These are phyloP conservation scores for Verasper variegatus DNA, from an alignment of 2,113 vertebrate genomes.

Conservation along the genomic window DNA sequence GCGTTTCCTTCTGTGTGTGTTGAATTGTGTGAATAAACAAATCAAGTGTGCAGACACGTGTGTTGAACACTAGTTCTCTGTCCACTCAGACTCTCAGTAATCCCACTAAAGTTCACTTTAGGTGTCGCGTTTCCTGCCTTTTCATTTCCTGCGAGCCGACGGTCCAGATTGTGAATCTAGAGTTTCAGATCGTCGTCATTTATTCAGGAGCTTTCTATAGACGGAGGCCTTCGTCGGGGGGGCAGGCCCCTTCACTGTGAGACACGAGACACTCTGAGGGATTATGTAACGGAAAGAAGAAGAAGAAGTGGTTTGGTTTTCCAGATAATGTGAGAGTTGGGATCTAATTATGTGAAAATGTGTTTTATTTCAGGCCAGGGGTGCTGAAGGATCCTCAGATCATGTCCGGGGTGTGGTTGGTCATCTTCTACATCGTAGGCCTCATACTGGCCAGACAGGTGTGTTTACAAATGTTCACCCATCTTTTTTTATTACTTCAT, in stretches of 20 bases:
- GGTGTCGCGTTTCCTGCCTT: constrained; percentile 33
- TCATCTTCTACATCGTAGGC: constrained; percentile 88
- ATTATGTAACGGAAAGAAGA: constrained; percentile 5
- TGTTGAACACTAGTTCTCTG: too few species aligned
- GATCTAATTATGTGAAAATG: background rate
- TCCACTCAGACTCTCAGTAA: too few species aligned
- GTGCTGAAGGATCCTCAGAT: constrained; percentile 90
- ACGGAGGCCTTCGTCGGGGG: background rate
- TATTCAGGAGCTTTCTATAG: constrained; percentile 50
- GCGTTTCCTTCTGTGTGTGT: too few species aligned
- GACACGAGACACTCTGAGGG: constrained; percentile 28
- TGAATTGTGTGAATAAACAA: too few species aligned
- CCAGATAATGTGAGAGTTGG: background rate
- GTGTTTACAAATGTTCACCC: background rate
- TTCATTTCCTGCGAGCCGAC: constrained; percentile 28
- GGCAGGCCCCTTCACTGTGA: background rate
- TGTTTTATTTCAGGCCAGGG: constrained; percentile 77
- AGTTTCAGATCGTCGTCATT: constrained; percentile 60
- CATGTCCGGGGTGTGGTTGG: constrained; percentile 89
- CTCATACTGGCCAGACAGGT: constrained; percentile 90
- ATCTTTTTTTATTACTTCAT: background rate
- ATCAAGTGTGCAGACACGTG: too few species aligned
- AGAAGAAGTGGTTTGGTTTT: background rate
- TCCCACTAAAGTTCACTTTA: too few species aligned
- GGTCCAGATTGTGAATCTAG: constrained; percentile 46